Conservation (phyloP, 2,888 invertebrate species). For the Schizaphis graminum region DNA sequence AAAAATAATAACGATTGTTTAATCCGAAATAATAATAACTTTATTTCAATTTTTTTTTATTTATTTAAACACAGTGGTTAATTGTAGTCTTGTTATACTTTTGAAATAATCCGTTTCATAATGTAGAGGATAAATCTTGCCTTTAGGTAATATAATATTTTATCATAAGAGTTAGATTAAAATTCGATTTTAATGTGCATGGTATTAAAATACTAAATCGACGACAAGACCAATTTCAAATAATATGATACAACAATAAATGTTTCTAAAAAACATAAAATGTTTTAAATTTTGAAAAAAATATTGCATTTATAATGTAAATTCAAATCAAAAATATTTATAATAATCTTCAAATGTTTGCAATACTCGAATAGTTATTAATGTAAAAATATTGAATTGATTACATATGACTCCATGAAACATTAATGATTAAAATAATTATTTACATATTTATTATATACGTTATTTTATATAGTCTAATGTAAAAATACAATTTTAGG, state of each 20-base stretch:
- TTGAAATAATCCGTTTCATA: neutral
- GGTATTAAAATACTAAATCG: neutral
- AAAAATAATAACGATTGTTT: neutral
- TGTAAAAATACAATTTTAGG: neutral
- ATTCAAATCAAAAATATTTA: neutral
- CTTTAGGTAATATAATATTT: neutral
- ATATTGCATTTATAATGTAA: neutral
- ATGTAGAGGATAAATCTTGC: neutral
- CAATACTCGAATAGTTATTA: neutral
- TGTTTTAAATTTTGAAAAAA: neutral
- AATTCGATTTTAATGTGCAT: neutral
- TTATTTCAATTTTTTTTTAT: neutral
- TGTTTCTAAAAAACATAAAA: neutral
- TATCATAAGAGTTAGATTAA: neutral
- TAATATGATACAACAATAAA: neutral
- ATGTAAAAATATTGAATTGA: neutral
- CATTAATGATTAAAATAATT: neutral
- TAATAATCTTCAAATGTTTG: neutral
- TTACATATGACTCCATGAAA: neutral
- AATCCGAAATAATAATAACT: neutral
- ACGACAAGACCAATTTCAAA: neutral
- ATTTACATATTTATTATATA: neutral
- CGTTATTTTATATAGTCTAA: neutral
- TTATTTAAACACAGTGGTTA: neutral
- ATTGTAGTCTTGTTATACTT: neutral